Conservation (phyloP, 2,797 vertebrate species). For the Malurus splendens region DNA sequence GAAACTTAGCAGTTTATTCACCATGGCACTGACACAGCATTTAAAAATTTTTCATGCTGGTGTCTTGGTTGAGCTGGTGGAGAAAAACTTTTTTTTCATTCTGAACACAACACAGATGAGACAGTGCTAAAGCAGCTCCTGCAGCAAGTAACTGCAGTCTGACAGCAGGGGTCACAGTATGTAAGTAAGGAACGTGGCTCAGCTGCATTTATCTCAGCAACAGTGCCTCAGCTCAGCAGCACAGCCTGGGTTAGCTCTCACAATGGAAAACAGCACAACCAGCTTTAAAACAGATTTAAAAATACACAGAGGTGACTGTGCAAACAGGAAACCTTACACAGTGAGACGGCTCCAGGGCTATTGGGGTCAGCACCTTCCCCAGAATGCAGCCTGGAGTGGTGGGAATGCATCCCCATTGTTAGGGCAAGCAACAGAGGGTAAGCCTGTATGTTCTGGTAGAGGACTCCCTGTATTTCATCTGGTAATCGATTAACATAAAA, state of each 20-base stretch:
- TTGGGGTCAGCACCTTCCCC: background rate
- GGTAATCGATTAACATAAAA: background rate
- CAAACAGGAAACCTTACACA: background rate
- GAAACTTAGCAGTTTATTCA: background rate
- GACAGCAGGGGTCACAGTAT: background rate
- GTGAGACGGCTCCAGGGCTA: background rate
- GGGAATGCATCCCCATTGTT: background rate
- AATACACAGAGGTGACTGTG: background rate
- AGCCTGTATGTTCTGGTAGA: fast-evolving
- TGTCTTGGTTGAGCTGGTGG: background rate
- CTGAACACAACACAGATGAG: background rate
- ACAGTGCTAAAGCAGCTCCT: background rate
- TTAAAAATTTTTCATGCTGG: background rate
- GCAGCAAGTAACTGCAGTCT: background rate
- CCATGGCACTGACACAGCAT: background rate
- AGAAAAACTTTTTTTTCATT: background rate
- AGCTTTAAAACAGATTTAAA: background rate
- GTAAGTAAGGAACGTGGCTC: background rate
- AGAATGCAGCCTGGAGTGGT: background rate
- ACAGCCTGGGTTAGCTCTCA: background rate
- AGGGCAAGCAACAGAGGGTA: background rate
- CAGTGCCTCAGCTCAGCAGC: background rate
- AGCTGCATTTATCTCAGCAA: background rate
- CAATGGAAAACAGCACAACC: background rate
- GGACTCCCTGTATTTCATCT: background rate